Conservation (phyloP, 2,888 invertebrate genomes). For the Acanthosepion lycidas region DNA sequence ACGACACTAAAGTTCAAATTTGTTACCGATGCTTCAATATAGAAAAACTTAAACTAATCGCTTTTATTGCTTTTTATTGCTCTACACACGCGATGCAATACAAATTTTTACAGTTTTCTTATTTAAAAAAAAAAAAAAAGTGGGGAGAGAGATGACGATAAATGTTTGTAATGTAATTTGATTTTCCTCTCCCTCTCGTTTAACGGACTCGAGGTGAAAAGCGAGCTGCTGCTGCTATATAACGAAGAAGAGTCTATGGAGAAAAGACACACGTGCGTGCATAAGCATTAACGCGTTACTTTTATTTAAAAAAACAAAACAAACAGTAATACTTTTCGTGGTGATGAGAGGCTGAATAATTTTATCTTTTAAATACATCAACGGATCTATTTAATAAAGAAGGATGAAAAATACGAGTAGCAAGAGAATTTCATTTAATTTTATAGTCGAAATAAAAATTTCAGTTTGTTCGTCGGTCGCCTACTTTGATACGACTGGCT, state of each 20-base stretch:
- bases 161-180: not conserved
- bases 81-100: not conserved
- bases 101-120: not conserved
- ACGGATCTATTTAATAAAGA: not conserved
- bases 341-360: not conserved
- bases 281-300: not conserved
- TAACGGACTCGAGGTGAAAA: conserved; percentile 15
- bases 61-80: not conserved
- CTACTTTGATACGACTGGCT: not conserved
- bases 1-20: not conserved
- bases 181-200: not conserved
- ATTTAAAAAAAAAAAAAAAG: not conserved
- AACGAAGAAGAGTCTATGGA: not conserved
- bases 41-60: not conserved
- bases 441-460: not conserved
- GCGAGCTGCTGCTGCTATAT: not conserved
- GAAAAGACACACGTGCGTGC: conserved; percentile 33
- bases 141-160: not conserved
- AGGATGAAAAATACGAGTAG: not conserved
- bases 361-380: not conserved
- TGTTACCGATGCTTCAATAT: not conserved
- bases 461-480: not conserved
- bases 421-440: not conserved
- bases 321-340: not conserved
- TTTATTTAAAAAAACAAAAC: not conserved